Evolutionary conservation across 2,797 vertebrate species (phyloP).

Genomic region (Gephyroberyx darwinii): DNA sequence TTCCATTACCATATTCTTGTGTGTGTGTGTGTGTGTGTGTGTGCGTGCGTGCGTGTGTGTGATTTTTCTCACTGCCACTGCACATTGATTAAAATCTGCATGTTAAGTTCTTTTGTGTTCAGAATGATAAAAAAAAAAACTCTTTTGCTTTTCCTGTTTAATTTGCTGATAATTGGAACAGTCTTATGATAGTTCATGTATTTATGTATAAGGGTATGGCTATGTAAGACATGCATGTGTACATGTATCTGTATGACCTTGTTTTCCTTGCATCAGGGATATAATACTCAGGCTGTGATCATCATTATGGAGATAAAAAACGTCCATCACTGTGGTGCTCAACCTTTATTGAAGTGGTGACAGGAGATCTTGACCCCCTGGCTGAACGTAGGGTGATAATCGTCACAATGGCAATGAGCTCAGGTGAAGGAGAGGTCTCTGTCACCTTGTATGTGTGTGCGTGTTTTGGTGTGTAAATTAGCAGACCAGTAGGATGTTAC

Average conservation of each 20-base stretch:
- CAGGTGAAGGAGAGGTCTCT: conserved; percentile 65
- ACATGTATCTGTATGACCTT: conserved; percentile 51
- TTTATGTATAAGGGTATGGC: neutral
- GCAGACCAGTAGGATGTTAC: conserved; percentile 26
- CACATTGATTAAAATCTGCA: conserved; percentile 48
- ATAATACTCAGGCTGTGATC: conserved; percentile 42
- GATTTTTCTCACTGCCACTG: conserved; percentile 14
- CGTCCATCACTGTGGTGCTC: conserved; percentile 54
- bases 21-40: too few species aligned
- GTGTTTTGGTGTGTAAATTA: neutral
- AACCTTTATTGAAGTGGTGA: conserved; percentile 54
- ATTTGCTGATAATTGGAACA: conserved; percentile 32
- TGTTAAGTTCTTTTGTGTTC: conserved; percentile 37
- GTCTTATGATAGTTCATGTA: neutral
- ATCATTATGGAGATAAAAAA: conserved; percentile 59
- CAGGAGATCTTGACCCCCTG: conserved; percentile 62
- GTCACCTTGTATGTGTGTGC: conserved; percentile 43
- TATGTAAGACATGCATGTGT: conserved; percentile 12
- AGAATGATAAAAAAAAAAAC: conserved; percentile 6
- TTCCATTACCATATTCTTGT: neutral
- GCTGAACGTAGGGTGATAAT: conserved; percentile 51
- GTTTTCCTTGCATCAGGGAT: conserved; percentile 55
- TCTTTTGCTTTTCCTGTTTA: conserved; percentile 5
- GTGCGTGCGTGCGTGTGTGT: too few species aligned
- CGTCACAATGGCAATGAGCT: conserved; percentile 49